Evolutionary conservation across 2,888 invertebrate genomes (phyloP).

Genomic region (Calliscelio sp.): DNA sequence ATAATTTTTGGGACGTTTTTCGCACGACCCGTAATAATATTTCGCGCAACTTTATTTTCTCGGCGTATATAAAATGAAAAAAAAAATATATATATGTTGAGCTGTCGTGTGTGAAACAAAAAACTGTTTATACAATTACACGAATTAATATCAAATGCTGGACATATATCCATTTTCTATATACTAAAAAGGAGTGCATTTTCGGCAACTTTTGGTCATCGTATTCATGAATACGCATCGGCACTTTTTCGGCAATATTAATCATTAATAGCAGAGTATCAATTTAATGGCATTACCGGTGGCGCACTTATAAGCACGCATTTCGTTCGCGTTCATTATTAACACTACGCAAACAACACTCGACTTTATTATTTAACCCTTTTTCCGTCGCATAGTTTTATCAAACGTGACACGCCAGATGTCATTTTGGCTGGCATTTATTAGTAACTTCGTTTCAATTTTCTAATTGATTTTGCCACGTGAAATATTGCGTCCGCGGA

Average conservation of each 20-base stretch:
- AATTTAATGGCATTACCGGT: constrained; percentile 44
- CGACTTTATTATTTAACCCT: constrained; percentile 64
- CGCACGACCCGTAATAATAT: constrained; percentile 22
- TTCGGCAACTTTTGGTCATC: constrained; percentile 47
- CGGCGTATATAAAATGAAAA: constrained; percentile 18
- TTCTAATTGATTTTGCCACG: constrained; percentile 63
- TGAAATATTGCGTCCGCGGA: constrained; percentile 40
- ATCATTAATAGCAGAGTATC: constrained; percentile 55
- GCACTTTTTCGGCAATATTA: constrained; percentile 56
- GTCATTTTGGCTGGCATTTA: constrained; percentile 51
- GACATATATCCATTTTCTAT: too few relatives aligned
- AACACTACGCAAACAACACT: constrained; percentile 47
- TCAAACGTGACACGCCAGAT: constrained; percentile 29
- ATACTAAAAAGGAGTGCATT: too few relatives aligned
- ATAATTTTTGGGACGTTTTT: constrained; percentile 42
- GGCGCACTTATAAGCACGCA: constrained; percentile 42
- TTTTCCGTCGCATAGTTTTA: constrained; percentile 51
- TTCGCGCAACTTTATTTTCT: constrained; percentile 45
- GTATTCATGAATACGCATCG: constrained; percentile 48
- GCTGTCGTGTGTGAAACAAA: constrained; percentile 29
- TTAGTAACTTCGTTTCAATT: constrained; percentile 56
- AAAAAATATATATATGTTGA: constrained; percentile 41
- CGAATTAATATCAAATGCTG: constrained; percentile 57
- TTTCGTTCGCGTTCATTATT: constrained; percentile 51
- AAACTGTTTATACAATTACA: constrained; percentile 56